Percentiles rank a stretch among this genome's conserved stretches.
Conservation (phyloP, 2,113 vertebrate genomes). For the Leucoraja erinaceus region DNA sequence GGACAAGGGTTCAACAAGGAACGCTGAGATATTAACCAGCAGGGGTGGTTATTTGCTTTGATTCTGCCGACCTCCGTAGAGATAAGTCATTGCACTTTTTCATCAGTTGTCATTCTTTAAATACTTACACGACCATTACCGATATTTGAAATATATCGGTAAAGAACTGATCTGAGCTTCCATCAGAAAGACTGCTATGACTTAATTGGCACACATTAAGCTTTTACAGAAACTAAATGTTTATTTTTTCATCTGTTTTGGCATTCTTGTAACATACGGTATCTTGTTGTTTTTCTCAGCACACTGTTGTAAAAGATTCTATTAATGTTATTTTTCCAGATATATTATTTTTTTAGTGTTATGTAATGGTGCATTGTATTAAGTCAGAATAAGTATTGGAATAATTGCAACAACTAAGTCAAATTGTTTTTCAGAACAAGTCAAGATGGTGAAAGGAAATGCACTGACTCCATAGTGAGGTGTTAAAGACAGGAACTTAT, state of each 20-base stretch:
- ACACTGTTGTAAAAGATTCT: slow-evolving; percentile 34
- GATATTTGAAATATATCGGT: not conserved
- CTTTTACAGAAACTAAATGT: slow-evolving; percentile 29
- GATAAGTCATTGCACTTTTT: slow-evolving; percentile 13
- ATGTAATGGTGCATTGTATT: slow-evolving; percentile 30
- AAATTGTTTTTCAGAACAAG: slow-evolving; percentile 3
- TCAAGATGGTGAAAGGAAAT: slow-evolving; percentile 8
- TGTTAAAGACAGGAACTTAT: slow-evolving; percentile 13
- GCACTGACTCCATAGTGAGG: slow-evolving; percentile 23
- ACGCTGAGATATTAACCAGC: not conserved
- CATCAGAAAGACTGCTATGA: not conserved
- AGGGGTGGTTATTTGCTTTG: not conserved
- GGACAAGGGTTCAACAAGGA: not conserved
- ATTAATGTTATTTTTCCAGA: slow-evolving; percentile 35
- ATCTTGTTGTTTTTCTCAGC: slow-evolving; percentile 15
- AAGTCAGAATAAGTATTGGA: slow-evolving; percentile 21
- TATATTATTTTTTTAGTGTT: slow-evolving; percentile 36
- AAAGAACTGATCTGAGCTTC: not conserved
- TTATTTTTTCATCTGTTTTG: slow-evolving; percentile 32
- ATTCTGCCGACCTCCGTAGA: not conserved
- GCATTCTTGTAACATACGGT: slow-evolving; percentile 16
- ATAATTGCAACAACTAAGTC: slow-evolving; percentile 25
- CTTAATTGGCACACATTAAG: slow-evolving; percentile 17
- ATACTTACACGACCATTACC: not conserved
- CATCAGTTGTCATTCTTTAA: not conserved